Conservation (phyloP, 2,797 vertebrate species). For the Triplophysa bombifrons region DNA sequence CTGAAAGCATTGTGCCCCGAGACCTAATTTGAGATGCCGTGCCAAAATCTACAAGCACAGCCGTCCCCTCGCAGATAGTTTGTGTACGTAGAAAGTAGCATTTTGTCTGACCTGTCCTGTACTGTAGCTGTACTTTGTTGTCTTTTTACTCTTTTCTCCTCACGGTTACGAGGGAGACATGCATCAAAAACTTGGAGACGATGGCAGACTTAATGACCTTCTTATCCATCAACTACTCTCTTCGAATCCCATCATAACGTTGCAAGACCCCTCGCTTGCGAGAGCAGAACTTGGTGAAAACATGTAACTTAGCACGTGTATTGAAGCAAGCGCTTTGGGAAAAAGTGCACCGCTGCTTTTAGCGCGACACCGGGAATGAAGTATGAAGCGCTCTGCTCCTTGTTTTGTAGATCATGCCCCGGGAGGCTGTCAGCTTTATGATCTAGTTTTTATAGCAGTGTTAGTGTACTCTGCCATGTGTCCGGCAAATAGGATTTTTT, state of each 20-base stretch:
- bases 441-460: constrained; percentile 52
- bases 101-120: neutral
- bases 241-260: constrained; percentile 10
- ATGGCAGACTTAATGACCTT: constrained; percentile 45
- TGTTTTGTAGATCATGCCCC: constrained; percentile 47
- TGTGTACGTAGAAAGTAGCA: neutral
- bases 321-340: neutral
- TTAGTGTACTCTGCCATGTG: constrained; percentile 44
- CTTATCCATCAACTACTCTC: constrained; percentile 35
- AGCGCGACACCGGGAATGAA: constrained; percentile 32
- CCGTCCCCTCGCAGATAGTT: constrained; percentile 31
- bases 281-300: neutral
- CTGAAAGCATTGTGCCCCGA: constrained; percentile 38
- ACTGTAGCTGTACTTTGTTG: too few relatives aligned
- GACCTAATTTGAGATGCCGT: constrained; percentile 52
- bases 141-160: neutral
- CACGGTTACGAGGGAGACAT: constrained; percentile 22
- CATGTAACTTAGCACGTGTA: constrained; percentile 16
- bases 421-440: constrained; percentile 54
- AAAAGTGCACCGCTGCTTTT: constrained; percentile 11
- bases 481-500: constrained; percentile 1
- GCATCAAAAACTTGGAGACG: constrained; percentile 36
- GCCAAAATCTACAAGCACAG: neutral
- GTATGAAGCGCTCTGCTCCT: constrained; percentile 32
- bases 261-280: neutral